Percentiles rank a stretch among this genome's conserved stretches.
Evolutionary conservation across 2,797 vertebrate species (phyloP).

Genomic region (Centroberyx gerrardi): DNA sequence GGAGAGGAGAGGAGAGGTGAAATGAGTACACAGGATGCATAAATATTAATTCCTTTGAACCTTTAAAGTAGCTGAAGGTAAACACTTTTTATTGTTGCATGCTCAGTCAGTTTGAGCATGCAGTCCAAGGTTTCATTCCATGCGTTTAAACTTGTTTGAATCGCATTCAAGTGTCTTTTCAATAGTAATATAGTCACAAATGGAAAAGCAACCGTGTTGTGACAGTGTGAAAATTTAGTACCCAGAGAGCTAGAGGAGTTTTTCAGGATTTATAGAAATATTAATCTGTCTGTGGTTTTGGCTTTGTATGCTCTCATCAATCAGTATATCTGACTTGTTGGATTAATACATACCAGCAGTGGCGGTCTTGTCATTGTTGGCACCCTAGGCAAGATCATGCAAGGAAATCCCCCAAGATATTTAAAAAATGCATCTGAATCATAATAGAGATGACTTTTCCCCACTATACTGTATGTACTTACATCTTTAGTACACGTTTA

Average conservation of each 20-base stretch:
- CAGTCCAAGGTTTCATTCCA: background rate
- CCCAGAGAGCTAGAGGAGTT: background rate
- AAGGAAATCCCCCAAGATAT: no score
- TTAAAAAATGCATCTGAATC: no score
- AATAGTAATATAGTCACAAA: background rate
- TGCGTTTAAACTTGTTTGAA: conserved; percentile 17
- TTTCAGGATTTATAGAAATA: background rate
- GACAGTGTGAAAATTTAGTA: background rate
- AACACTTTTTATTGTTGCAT: conserved; percentile 4
- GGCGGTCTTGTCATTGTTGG: no score
- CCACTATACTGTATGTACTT: no score
- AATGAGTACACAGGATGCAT: background rate
- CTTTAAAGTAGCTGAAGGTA: background rate
- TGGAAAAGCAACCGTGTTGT: background rate
- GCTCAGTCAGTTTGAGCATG: background rate
- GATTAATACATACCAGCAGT: no score
- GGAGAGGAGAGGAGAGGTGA: background rate
- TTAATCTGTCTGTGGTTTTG: no score
- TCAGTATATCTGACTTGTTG: no score
- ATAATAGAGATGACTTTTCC: no score
- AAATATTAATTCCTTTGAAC: background rate
- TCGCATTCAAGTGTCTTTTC: background rate
- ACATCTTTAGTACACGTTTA: no score
- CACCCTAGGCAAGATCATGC: no score
- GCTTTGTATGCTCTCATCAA: no score